Evolutionary conservation across 2,113 vertebrate genomes (phyloP), one percentile per base, ranked within the genome.

Genomic region (Cottus gobio): DNA sequence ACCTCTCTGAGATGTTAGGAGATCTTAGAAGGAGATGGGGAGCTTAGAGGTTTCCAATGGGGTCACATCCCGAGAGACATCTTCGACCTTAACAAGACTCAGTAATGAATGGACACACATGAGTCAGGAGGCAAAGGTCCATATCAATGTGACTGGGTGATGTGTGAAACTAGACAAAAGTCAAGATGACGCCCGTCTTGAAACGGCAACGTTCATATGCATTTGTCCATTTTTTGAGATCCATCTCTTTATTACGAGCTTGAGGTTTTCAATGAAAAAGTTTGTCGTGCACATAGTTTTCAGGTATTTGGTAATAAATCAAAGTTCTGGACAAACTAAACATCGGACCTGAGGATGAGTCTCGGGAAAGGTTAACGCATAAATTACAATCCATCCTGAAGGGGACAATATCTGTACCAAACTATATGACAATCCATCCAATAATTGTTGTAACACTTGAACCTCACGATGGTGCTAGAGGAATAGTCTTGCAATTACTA

Each of bases 11-110:
- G 61, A 48, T 46, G 20, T 74, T 54, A 65, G 36, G 28, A 80
- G 60, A 44, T 42, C n/a, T 72, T 37, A 60, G 37, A 28, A 13
- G 39, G 46, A 4, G 28, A 58, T 22, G 4, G 12, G 0, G 16
- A 46, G 68, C 66, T 71, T n/a, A 62, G 60, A 66, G 65, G 39
- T 75, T 77, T 83, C 60, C 66, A 60, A 82, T 24, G 39, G 18
- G 31, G 34, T 70, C 73, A 48, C 54, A 58, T 68, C 64, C 46
- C 3, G 7, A 15, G 22, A 36, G 61, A 79, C 57, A 85, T 46
- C 7, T 79, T 5, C 13, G 57, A 24, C 9, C 58, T 58, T 75
- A 80, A 67, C 48, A 56, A 54, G 70, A 80, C 36, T 48, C 18
- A 3, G 56, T 42, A 54, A 76, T 58, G 28, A 71, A 26, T 48